These are phyloP conservation scores for Manis javanica DNA, from an alignment of 2,797 vertebrate species.

Conservation along the genomic window DNA sequence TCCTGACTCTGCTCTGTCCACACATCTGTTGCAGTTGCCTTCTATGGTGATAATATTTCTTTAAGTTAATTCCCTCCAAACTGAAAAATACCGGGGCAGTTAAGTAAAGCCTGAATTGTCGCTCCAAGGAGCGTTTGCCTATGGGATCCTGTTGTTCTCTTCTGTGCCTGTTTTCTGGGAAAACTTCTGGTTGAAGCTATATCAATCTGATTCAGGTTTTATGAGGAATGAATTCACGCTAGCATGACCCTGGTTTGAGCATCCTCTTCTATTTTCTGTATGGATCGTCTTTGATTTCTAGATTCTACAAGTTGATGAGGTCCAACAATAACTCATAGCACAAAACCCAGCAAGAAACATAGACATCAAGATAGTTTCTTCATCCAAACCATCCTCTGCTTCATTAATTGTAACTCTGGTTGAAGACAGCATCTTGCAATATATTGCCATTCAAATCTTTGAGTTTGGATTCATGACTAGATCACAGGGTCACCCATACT, in stretches of 20 bases:
- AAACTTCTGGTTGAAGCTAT: slow-evolving; percentile 73
- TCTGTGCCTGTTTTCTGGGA: slow-evolving; percentile 93
- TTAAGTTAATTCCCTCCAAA: slow-evolving; percentile 81
- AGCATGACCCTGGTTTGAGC: slow-evolving; percentile 92
- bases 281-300: slow-evolving; percentile 92
- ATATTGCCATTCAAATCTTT: slow-evolving; percentile 90
- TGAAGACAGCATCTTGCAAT: slow-evolving; percentile 94
- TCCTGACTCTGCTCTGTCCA: slow-evolving; percentile 79
- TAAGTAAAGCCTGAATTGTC: slow-evolving; percentile 82
- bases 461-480: slow-evolving; percentile 95
- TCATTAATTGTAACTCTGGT: slow-evolving; percentile 93
- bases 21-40: slow-evolving; percentile 78
- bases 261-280: slow-evolving; percentile 93
- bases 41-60: slow-evolving; percentile 79
- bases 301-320: slow-evolving; percentile 93
- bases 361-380: slow-evolving; percentile 95
- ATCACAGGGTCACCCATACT: slow-evolving; percentile 91
- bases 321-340: slow-evolving; percentile 90
- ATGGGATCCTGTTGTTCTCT: slow-evolving; percentile 91
- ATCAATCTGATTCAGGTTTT: slow-evolving; percentile 95
- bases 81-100: slow-evolving; percentile 75
- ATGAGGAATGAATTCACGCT: slow-evolving; percentile 95
- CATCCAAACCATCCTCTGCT: slow-evolving; percentile 92
- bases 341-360: slow-evolving; percentile 92
- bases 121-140: slow-evolving; percentile 87